phyloP scores from a whole-genome alignment of 1,140 invertebrate species.

The Vollenhovia emeryi region DNA sequence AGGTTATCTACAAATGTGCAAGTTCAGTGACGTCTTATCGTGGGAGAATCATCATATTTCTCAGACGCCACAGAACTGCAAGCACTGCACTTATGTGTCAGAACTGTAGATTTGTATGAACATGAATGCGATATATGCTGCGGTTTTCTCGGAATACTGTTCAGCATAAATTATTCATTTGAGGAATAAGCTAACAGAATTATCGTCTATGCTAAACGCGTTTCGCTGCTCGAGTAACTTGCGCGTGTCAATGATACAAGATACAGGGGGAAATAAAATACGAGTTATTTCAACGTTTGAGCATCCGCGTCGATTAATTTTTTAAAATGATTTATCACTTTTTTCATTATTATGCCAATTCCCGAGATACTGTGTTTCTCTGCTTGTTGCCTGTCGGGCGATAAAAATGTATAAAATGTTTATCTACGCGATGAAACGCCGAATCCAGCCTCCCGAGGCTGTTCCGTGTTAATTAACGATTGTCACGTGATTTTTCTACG shows the following conservation, averaged over 20 bases:
- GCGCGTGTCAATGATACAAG: background rate
- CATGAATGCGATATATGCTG: background rate
- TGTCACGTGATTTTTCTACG: constrained; percentile 38
- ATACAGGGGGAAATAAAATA: background rate
- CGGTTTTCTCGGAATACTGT: constrained; percentile 7
- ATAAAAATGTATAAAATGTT: background rate
- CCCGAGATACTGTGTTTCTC: no score
- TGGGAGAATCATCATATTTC: constrained; percentile 39
- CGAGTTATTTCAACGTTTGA: background rate
- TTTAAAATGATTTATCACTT: background rate
- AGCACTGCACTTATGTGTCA: background rate
- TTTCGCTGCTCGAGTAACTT: background rate
- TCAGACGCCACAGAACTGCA: constrained; percentile 33
- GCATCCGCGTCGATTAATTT: background rate
- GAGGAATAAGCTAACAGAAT: background rate
- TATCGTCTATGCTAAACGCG: background rate
- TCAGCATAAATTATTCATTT: constrained; percentile 25
- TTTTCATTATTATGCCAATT: background rate
- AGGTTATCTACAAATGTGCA: constrained; percentile 10
- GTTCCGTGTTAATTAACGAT: background rate
- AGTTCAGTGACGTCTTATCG: constrained; percentile 10
- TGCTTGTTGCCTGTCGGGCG: no score
- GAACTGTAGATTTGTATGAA: background rate
- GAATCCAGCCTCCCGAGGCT: background rate
- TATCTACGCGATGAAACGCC: background rate